Conservation (phyloP, 1,140 invertebrate species). For the Nasonia vitripennis region DNA sequence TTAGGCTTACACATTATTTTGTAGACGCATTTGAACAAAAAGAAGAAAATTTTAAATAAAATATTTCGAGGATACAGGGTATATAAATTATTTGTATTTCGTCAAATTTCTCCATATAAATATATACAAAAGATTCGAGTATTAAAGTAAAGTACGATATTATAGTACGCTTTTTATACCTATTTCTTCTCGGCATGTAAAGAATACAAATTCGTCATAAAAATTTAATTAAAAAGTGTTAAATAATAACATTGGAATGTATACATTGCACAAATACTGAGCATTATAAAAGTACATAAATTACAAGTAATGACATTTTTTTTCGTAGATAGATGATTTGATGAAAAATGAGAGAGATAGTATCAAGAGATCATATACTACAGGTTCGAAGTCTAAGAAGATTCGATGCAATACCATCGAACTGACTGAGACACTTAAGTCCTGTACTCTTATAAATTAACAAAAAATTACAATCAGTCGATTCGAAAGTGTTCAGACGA, state of each 20-base stretch:
- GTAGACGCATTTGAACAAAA: too few relatives aligned
- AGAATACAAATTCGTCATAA: constrained; percentile 59
- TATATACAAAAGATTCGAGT: constrained; percentile 73
- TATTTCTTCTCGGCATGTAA: constrained; percentile 60
- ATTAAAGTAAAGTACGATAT: constrained; percentile 63
- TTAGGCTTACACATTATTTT: too few relatives aligned
- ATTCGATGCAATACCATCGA: constrained; percentile 38
- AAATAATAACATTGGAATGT: constrained; percentile 65
- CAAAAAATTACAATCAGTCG: constrained; percentile 54
- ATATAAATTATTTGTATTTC: constrained; percentile 75
- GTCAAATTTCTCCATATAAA: constrained; percentile 70
- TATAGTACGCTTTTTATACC: constrained; percentile 51
- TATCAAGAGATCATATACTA: constrained; percentile 50
- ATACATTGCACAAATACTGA: constrained; percentile 72
- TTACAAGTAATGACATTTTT: constrained; percentile 56
- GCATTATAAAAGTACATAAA: constrained; percentile 60
- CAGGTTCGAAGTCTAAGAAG: constrained; percentile 39
- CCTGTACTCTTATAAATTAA: constrained; percentile 52
- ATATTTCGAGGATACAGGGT: constrained; percentile 58
- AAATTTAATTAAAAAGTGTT: constrained; percentile 59
- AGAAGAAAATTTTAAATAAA: neutral
- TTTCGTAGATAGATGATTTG: constrained; percentile 30
- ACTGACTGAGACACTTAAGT: constrained; percentile 46
- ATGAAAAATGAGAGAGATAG: constrained; percentile 18
- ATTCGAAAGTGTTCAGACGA: constrained; percentile 33